Base-by-base conservation (phyloP, 2,888 invertebrate species). In the Drosophila maculinotata region DNA sequence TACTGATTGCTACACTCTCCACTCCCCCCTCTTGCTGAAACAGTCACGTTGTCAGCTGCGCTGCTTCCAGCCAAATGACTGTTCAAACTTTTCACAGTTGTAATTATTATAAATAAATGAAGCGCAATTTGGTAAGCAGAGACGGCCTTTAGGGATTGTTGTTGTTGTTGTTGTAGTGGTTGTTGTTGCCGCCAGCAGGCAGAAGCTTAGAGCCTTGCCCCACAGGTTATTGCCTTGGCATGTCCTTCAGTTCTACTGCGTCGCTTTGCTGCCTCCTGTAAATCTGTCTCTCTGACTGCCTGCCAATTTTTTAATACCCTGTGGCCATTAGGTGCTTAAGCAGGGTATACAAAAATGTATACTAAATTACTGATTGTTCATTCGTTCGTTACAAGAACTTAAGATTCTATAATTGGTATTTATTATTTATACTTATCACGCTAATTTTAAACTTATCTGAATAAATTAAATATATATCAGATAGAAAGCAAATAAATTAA, bases 61-160 rank as follows among this genome's bases (percentile, higher is more conserved):
- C 17, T 49, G 57, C 51, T 54, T 62, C 41, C 30, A 38, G 26
- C 30, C 45, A 71, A 86, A 83, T 83, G 88, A 79, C 68, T 79
- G 76, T 86, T 79, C 66, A 83, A 83, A 88, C 63, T 83, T 88
- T 88, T 83, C 76, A 68, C 77, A 63, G 71, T 74, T 79, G 83
- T 83, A 83, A 83, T 83, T 88, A 83, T 83, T 83, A 83, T 83
- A 83, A 83, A 83, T 88, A 83, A 83, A 83, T 83, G 88, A 83
- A 83, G 84, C 80, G 76, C 80, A 74, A 83, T 86, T 79, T 79
- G 60, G 69, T 69, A 59, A 63, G 58, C 84, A 65, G 52, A 53
- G 62, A 57, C 62, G 49, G 49, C 41, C 58, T 20, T 41, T 42
- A 53, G 56, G 39, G 51, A 14, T 35, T 54, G 42, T 9, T 35